Base-by-base conservation (phyloP, 1,140 invertebrate species). In the Hermatobates lingyangjiaoensis region DNA sequence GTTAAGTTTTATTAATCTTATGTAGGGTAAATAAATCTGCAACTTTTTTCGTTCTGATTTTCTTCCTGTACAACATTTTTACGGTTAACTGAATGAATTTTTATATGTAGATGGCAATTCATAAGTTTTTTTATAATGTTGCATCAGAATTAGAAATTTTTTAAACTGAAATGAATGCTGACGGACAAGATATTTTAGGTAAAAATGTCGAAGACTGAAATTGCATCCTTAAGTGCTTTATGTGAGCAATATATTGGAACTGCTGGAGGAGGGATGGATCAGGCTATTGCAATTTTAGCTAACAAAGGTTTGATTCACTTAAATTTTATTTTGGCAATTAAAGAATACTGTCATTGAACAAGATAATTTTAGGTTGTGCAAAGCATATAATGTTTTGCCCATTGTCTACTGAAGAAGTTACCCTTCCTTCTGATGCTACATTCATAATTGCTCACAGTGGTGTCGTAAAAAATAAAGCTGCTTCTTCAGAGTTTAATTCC, bases 231-330 rank as follows among this genome's bases (percentile, higher is more conserved):
- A 46, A 93, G 92, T 68, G 89, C 92, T 0, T 69, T 71, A 56
- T 81, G 83, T 63, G 95, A 99, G 70, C 72, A 81, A 55, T 90
- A 88, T 58, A 93, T 98, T 59, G 95, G 94, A 15, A 91, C 87
- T 7, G 78, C 92, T 68, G 93, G 94, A 26, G 96, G 95, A 34
- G 95, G 94, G 56, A 99, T 99, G 96, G 96, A 99, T 67, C 96
- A 99, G 71, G 92, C 95, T 0, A 97, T 97, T 60, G 88, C 88
- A 46, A 89, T 97, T 68, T 74, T 98, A 20, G 93, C 87, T 1
- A 77, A 84, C 62, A 67, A 77, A 66, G 90, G 89, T 76, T 12
- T 39, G n/a, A 34, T 34, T 34, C 30, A 7, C 30, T 34, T 34
- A 7, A 10, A 10, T 34, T 10, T 34, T 34, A 7, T 34, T 34